These are phyloP conservation scores for Protobothrops flavoviridis DNA, from an alignment of 2,113 vertebrate species.

Conservation along the genomic window DNA sequence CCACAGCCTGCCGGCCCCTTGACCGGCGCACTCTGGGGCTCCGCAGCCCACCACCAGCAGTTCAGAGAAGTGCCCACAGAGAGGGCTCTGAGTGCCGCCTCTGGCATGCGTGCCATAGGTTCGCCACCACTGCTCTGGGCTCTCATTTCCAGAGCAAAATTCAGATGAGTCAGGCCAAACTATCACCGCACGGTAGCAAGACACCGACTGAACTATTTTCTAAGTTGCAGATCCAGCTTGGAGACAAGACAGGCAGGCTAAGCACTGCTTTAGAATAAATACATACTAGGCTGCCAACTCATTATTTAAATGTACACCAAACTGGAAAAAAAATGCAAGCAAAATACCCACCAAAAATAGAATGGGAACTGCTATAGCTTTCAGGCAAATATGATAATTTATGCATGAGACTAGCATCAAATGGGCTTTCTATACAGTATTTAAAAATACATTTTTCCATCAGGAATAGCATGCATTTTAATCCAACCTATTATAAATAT, in stretches of 20 bases:
- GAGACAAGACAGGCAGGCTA: background rate
- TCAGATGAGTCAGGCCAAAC: background rate
- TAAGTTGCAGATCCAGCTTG: background rate
- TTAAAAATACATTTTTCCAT: slow-evolving; percentile 54
- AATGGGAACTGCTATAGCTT: slow-evolving; percentile 33
- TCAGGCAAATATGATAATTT: slow-evolving; percentile 61
- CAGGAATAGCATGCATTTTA: slow-evolving; percentile 38
- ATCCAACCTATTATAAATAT: slow-evolving; percentile 35
- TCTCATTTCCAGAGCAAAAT: background rate
- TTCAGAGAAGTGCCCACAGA: no score
- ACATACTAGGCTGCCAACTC: background rate
- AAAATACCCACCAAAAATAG: slow-evolving; percentile 32
- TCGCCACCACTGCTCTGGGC: background rate
- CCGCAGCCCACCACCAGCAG: no score
- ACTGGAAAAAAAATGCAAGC: slow-evolving; percentile 18
- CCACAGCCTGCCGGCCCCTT: no score
- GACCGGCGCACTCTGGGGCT: no score
- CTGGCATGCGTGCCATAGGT: no score
- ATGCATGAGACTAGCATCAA: slow-evolving; percentile 58
- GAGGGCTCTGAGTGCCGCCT: no score
- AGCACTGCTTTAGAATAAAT: background rate
- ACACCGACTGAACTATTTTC: background rate
- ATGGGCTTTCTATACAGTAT: slow-evolving; percentile 45
- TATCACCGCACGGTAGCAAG: background rate
- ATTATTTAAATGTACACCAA: background rate